Percentiles rank a stretch among this genome's conserved stretches.
phyloP scores from a whole-genome alignment of 2,888 invertebrate genomes.

The Nymphalis polychloros region DNA sequence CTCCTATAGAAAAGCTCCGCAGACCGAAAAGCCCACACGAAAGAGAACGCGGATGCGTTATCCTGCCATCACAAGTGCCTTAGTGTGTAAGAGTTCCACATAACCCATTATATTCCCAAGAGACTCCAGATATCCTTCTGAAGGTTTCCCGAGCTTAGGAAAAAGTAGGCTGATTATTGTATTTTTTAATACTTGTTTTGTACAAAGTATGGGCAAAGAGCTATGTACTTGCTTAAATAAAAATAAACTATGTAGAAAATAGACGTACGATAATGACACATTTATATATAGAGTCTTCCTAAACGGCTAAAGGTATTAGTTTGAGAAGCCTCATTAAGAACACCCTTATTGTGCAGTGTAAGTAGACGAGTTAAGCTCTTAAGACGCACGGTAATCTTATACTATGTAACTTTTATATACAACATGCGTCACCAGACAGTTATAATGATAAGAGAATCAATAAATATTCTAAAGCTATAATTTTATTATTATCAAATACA shows the following conservation, averaged over 20 bases:
- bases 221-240: background rate
- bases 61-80: too few relatives aligned
- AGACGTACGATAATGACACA: too few relatives aligned
- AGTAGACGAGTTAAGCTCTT: slow-evolving; percentile 35
- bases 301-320: slow-evolving; percentile 40
- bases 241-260: background rate
- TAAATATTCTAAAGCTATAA: background rate
- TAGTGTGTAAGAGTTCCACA: too few relatives aligned
- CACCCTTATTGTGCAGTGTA: slow-evolving; percentile 38
- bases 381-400: slow-evolving; percentile 28
- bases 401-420: background rate
- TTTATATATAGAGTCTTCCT: background rate
- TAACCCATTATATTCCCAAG: too few relatives aligned
- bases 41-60: too few relatives aligned
- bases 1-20: too few relatives aligned
- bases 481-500: background rate
- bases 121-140: too few relatives aligned
- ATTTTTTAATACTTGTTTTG: too few relatives aligned
- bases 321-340: slow-evolving; percentile 40
- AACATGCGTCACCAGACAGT: slow-evolving; percentile 13
- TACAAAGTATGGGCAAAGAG: too few relatives aligned
- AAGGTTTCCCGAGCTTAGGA: too few relatives aligned
- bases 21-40: too few relatives aligned
- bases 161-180: too few relatives aligned
- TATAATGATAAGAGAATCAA: slow-evolving; percentile 21